These are phyloP conservation scores for Bedellia somnulentella DNA, from an alignment of 2,888 invertebrate genomes.

Conservation along the genomic window DNA sequence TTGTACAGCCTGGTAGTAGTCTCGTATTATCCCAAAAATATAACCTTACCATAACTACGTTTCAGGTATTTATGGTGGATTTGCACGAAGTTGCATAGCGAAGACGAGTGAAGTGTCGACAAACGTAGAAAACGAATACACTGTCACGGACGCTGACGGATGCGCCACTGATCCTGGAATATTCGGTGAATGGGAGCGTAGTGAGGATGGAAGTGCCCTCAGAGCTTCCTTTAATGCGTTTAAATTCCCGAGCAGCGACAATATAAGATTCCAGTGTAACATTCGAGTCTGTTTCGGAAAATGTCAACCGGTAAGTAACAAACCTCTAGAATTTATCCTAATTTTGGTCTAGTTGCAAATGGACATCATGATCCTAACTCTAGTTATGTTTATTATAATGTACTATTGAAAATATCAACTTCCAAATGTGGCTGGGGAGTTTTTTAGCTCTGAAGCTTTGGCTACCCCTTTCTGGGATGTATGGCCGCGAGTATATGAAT, in stretches of 20 bases:
- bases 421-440: too few species aligned
- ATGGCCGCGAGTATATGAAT: too few species aligned
- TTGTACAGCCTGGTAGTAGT: too few species aligned
- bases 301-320: conserved; percentile 87
- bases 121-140: conserved; percentile 85
- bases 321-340: too few species aligned
- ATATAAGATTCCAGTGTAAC: conserved; percentile 93
- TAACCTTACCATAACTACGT: too few species aligned
- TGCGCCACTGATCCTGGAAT: conserved; percentile 91
- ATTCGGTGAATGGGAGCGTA: conserved; percentile 92
- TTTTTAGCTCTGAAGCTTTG: too few species aligned
- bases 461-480: too few species aligned
- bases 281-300: conserved; percentile 93
- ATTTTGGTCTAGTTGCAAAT: too few species aligned
- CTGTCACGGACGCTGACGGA: conserved; percentile 91
- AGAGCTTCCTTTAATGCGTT: conserved; percentile 91
- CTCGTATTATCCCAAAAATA: too few species aligned
- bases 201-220: conserved; percentile 80
- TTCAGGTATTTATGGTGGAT: conserved; percentile 88
- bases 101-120: conserved; percentile 81
- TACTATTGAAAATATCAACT: too few species aligned
- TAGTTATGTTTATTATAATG: neutral
- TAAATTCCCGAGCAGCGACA: conserved; percentile 93
- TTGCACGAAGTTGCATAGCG: conserved; percentile 90
- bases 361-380: too few species aligned